Base-by-base conservation (phyloP, 2,113 vertebrate species). In the Nycticebus coucang region DNA sequence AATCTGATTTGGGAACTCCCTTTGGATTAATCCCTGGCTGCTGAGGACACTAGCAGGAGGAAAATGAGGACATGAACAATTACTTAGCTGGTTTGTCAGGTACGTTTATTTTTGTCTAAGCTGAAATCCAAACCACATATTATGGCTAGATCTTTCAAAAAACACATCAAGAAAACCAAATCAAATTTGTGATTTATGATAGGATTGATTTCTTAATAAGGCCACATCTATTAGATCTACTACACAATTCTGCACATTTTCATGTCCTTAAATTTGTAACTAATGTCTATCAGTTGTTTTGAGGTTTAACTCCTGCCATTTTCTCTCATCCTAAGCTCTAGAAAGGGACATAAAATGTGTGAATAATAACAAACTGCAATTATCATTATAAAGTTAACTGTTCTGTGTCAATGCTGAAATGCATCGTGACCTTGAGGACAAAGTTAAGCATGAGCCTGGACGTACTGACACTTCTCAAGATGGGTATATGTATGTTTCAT, bases 371-470 rank as follows among this genome's bases (percentile, higher is more conserved):
- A 87, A 41, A 59, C 24, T 17, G 0, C 21, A 95, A 37, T 95
- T 87, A 66, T 19, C 45, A n/a, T 86, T 79, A 69, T 93, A 82
- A 90, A 90, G 75, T 83, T 55, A 79, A 69, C 93, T 89, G 57
- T 68, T 15, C 22, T 86, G 21, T 33, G 75, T 59, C 77, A 57
- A 3, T 50, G 30, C 37, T 86, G 62, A 94, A 33, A 33, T 59
- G 35, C 7, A 17, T 30, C 30, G 7, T 96, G 92, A 62, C 87
- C 68, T 93, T 94, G 57, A 64, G 37, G 30, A 37, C 88, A 69
- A 84, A 37, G n/a, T 83, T 62, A 66, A 59, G 24, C 0, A 0
- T 84, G 55, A 33, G 8, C 53, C 17, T 75, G 45, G 45, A 78
- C 77, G 10, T 41, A 53, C 28, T 72, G 55, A 30, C 26, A 60